Conservation (phyloP, 2,888 invertebrate species). For the Dusona sp. region DNA sequence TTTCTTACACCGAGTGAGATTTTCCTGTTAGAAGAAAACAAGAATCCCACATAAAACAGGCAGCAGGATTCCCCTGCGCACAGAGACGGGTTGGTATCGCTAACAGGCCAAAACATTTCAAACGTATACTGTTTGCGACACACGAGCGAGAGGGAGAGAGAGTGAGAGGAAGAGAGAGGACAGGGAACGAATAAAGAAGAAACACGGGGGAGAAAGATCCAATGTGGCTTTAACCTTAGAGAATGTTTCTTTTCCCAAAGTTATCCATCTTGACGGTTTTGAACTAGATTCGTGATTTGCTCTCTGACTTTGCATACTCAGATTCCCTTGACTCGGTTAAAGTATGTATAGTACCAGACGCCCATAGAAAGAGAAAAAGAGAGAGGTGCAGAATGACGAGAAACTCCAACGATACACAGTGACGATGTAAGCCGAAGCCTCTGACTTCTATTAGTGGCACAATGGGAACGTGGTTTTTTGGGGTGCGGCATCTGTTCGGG, state of each 20-base stretch:
- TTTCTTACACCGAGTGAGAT: constrained; percentile 42
- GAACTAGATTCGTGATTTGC: constrained; percentile 42
- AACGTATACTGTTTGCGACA: constrained; percentile 53
- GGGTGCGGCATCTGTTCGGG: constrained; percentile 82
- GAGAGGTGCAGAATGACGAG: constrained; percentile 20
- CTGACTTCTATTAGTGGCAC: constrained; percentile 82
- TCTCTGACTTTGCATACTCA: constrained; percentile 42
- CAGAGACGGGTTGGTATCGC: constrained; percentile 31
- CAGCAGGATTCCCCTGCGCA: neutral
- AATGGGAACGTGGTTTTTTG: constrained; percentile 81
- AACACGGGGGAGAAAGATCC: constrained; percentile 19
- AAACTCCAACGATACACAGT: constrained; percentile 42
- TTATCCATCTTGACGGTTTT: constrained; percentile 61
- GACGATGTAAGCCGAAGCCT: constrained; percentile 60
- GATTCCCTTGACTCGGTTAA: constrained; percentile 41
- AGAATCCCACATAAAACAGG: constrained; percentile 55
- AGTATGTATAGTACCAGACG: constrained; percentile 34
- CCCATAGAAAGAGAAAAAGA: constrained; percentile 37
- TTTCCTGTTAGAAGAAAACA: constrained; percentile 34
- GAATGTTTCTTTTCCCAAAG: constrained; percentile 55
- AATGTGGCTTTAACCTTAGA: constrained; percentile 26
- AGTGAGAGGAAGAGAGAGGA: constrained; percentile 9
- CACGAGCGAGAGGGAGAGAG: neutral
- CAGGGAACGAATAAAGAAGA: constrained; percentile 6
- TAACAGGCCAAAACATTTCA: constrained; percentile 56